Evolutionary conservation across 2,797 vertebrate genomes (phyloP), one percentile per base, ranked within the genome.

Genomic region (Remorina albescens): DNA sequence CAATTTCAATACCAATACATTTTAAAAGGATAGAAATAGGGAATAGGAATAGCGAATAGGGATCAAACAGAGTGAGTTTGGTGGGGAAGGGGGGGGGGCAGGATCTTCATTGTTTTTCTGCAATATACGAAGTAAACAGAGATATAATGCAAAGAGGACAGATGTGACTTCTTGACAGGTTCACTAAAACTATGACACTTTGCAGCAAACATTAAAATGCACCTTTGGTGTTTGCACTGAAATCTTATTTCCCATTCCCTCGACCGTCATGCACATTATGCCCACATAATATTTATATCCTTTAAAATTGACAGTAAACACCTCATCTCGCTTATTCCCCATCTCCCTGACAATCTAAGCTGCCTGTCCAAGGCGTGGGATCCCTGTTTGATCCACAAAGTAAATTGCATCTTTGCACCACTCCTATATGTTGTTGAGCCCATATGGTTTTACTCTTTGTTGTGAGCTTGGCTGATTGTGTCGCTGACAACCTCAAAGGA

Each of bases 261-360:
- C 11, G 2, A 60, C 68, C 15, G 65, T 74, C 82, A 85, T 23
- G 56, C 82, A 74, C 41, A 30, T 85, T 70, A 78, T 23, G 3
- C 28, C 47, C 72, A 71, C 69, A 61, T 75, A 76, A 76, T 81
- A 75, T 86, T 82, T 74, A 76, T 74, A 78, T 87, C 80, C 74
- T 79, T 78, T 68, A 63, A 80, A 76, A 79, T 16, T 59, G 80
- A 75, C 57, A 62, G 72, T 79, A 82, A 87, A 82, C 70, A 77
- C 26, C 72, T 69, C 10, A 11, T 67, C 78, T 76, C 42, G 11
- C 77, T 67, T 26, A 55, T 56, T 67, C 53, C 16, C 67, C 46
- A 49, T 72, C 78, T 76, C 23, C 21, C 58, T 26, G 64, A 57
- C 72, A 71, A 81, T 80, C 70, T 53, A n/a, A 28, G 44, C 59